Conservation (phyloP, 2,888 invertebrate genomes). For the Orthosia cruda region DNA sequence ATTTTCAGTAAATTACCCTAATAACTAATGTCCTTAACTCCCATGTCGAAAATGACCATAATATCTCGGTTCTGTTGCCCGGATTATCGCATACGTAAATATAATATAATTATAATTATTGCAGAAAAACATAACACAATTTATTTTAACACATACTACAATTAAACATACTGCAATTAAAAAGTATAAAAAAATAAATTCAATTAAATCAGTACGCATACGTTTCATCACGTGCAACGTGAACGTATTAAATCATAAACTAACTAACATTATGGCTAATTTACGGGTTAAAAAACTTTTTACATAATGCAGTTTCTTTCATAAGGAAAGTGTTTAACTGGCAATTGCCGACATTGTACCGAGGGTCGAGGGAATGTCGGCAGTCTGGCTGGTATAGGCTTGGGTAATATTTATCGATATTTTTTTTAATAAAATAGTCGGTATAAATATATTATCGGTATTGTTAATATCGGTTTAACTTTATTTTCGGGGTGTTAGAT, state of each 20-base stretch:
- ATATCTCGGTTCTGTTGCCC: too few species aligned
- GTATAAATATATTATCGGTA: not conserved
- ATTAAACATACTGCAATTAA: not conserved
- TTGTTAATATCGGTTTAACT: too few species aligned
- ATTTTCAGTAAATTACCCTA: too few species aligned
- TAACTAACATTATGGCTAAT: conserved; percentile 14
- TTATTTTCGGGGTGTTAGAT: too few species aligned
- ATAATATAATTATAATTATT: too few species aligned
- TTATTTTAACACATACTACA: conserved; percentile 2
- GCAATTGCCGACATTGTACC: conserved; percentile 22
- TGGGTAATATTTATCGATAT: not conserved
- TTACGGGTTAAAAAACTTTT: not conserved
- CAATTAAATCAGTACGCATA: conserved; percentile 17
- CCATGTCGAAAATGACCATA: too few species aligned
- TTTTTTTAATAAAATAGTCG: not conserved
- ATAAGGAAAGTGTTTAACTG: conserved; percentile 35
- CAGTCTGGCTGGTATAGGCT: not conserved
- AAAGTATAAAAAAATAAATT: too few species aligned
- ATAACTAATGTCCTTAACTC: too few species aligned
- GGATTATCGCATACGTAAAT: too few species aligned
- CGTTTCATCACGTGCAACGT: conserved; percentile 20
- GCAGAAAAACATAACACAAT: not conserved
- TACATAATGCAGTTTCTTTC: conserved; percentile 17
- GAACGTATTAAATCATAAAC: too few species aligned
- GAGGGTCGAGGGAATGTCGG: conserved; percentile 52